phyloP scores from a whole-genome alignment of 2,113 vertebrate genomes.

The Loxodonta africana region DNA sequence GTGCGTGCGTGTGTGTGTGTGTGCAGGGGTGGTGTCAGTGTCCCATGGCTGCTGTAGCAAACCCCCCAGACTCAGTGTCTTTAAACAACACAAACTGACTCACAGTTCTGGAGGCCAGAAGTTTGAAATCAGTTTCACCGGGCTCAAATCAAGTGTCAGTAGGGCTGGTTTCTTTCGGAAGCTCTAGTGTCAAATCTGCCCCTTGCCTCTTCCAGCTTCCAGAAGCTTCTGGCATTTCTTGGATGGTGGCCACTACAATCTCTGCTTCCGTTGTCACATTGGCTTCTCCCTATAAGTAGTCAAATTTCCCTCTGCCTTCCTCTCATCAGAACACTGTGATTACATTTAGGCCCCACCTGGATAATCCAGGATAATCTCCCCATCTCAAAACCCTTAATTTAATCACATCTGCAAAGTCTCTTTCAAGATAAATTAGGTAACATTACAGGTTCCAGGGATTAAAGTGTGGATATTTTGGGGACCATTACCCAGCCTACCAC shows the following conservation, averaged over 20 bases:
- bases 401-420: neutral
- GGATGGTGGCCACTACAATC: neutral
- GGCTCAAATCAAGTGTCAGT: neutral
- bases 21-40: neutral
- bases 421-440: neutral
- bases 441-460: slow-evolving; percentile 30
- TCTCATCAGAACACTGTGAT: neutral
- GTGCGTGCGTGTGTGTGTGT: neutral
- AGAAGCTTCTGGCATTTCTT: neutral
- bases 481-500: neutral
- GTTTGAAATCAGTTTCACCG: neutral
- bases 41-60: neutral
- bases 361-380: neutral
- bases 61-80: neutral
- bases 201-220: neutral
- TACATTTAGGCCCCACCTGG: neutral
- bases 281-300: neutral
- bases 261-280: neutral
- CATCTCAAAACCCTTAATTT: neutral
- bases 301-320: neutral
- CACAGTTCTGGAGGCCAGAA: neutral
- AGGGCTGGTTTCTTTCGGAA: neutral
- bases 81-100: neutral
- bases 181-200: neutral
- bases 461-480: neutral